Base-by-base conservation (phyloP, 2,113 vertebrate species). In the Colaptes auratus region DNA sequence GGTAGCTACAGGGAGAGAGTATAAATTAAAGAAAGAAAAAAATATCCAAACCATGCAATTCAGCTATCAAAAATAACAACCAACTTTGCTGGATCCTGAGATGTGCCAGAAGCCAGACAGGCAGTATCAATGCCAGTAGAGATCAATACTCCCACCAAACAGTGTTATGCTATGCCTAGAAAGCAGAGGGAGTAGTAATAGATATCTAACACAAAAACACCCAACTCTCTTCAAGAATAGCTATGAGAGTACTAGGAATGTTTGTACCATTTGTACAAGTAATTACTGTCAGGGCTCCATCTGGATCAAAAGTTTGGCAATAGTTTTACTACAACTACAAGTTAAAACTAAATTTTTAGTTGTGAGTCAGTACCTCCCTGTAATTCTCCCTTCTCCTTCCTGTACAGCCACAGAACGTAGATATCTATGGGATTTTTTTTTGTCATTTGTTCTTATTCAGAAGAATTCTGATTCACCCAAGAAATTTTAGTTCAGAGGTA, bases 141-240 rank as follows among this genome's bases (percentile, higher is more conserved):
- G 90, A 96, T 76, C 86, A 92, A 93, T 93, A 95, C 93, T 96
- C 97, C 95, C 94, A 97, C 97, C 93, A 65, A 73, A 89, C 7
- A 90, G 77, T 66, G 91, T 72, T 95, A 85, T 95, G 96, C 96
- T 96, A 66, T 96, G 96, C 96, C 56, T 95, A 97, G 76, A 97
- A 97, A 97, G 96, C 95, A 97, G 93, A 97, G 95, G 93, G 92
- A 96, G 89, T 94, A 97, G 74, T 88, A 95, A 97, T 42, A 94
- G 94, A 96, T 86, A 70, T 16, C 76, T 69, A 94, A 89, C 94
- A 92, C 66, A 84, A 89, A 96, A 95, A 55, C 89, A 95, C 86
- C 88, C 95, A 93, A 69, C 86, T 88, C 95, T 42, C 75, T 94
- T 89, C 90, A 55, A 59, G 80, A 88, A 96, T 64, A 75, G 39